Percentiles rank a stretch among this genome's conserved stretches.
phyloP scores from a whole-genome alignment of 2,113 vertebrate species.

The Syngnathus typhle region DNA sequence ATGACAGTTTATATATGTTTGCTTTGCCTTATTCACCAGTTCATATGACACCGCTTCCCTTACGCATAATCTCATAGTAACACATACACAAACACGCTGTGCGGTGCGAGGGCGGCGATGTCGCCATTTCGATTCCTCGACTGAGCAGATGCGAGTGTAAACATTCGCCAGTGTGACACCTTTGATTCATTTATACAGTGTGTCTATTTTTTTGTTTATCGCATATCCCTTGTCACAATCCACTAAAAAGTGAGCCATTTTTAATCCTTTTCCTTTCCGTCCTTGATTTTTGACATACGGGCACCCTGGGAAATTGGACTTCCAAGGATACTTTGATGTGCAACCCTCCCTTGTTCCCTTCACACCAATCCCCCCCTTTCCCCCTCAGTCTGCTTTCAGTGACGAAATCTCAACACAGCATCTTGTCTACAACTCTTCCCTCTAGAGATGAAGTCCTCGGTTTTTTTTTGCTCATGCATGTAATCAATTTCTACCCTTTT shows the following conservation, averaged over 20 bases:
- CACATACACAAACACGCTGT: constrained; percentile 3
- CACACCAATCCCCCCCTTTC: neutral
- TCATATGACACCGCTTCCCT: constrained; percentile 37
- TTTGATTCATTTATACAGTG: neutral
- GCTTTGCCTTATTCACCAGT: constrained; percentile 44
- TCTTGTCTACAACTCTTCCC: constrained; percentile 46
- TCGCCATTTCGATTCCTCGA: constrained; percentile 34
- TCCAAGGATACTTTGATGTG: constrained; percentile 52
- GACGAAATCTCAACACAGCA: constrained; percentile 42
- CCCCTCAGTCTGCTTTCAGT: constrained; percentile 30
- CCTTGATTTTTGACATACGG: constrained; percentile 51
- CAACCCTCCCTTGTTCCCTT: neutral
- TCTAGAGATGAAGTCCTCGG: constrained; percentile 44
- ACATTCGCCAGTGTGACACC: constrained; percentile 20
- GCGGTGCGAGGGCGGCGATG: constrained; percentile 18
- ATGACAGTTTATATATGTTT: constrained; percentile 7
- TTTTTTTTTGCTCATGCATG: constrained; percentile 46
- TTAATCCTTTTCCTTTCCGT: constrained; percentile 28
- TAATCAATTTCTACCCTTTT: constrained; percentile 50
- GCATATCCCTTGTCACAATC: constrained; percentile 25
- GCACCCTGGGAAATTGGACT: constrained; percentile 59
- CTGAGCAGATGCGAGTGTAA: constrained; percentile 43
- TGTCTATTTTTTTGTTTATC: constrained; percentile 18
- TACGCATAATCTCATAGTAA: constrained; percentile 22
- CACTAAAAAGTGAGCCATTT: constrained; percentile 29